Base-by-base conservation (phyloP, 2,113 vertebrate species). In the Montifringilla adamsi region DNA sequence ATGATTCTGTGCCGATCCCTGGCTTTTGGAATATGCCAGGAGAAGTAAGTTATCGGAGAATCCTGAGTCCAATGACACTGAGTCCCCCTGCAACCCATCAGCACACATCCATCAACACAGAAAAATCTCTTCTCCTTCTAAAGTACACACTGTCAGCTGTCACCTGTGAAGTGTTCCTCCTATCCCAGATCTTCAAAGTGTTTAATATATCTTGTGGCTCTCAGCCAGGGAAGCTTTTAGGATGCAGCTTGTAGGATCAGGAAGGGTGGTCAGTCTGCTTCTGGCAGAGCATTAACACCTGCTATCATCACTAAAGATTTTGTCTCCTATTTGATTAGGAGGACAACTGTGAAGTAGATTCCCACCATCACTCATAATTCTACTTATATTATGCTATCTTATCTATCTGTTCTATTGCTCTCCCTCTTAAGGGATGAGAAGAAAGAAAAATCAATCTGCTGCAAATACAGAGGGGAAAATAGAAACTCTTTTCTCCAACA, bases 401-500 rank as follows among this genome's bases (percentile, higher is more conserved):
- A 75, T 87, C 53, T 92, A 11, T 66, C 72, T 80, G n/a, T 76
- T 66, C 17, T 86, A 28, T 86, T 78, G 68, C 37, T 37, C 41
- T 60, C 9, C 20, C 30, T 93, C 33, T 91, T 74, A 96, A 93
- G n/a, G 59, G 10, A 37, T 64, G 27, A 87, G 63, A 89, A 89
- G 79, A 59, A 83, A 93, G 76, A 93, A 88, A 86, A 84, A 90
- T 75, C 41, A 53, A 78, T 95, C 27, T 68, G 31, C 64, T 94
- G 87, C 91, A 95, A 94, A 92, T 24, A 87, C 13, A 89, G 52
- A 49, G 47, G 22, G 66, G 68, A 84, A 80, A 80, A 80, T 50
- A 88, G 82, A 96, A 73, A 22, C 43, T n/a, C 30, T 95, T 74
- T 97, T 67, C 55, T 96, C 60, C 91, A 50, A 70, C 84, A 93